Percentiles rank a stretch among this genome's conserved stretches.
Conservation (phyloP, 2,888 invertebrate species). For the Odontocolon sp. region DNA sequence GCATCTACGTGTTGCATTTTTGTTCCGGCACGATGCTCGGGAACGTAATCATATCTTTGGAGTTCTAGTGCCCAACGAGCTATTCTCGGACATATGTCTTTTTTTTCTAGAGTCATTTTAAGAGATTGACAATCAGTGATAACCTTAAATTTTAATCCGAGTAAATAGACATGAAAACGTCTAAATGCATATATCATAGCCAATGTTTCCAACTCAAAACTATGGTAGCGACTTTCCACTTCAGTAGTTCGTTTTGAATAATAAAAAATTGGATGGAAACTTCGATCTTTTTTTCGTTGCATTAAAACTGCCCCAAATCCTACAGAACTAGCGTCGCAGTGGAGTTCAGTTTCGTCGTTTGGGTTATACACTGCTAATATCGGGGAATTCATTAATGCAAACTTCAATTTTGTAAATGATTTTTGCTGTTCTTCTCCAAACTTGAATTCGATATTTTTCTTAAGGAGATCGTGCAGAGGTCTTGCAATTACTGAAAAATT, state of each 20-base stretch:
- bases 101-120: slow-evolving; percentile 65
- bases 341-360: slow-evolving; percentile 58
- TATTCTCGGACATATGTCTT: slow-evolving; percentile 70
- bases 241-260: slow-evolving; percentile 71
- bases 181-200: slow-evolving; percentile 63
- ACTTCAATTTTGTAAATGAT: slow-evolving; percentile 35
- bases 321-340: slow-evolving; percentile 72
- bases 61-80: slow-evolving; percentile 70
- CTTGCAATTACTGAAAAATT: slow-evolving; percentile 64
- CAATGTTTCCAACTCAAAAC: slow-evolving; percentile 73
- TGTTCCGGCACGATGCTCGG: slow-evolving; percentile 63
- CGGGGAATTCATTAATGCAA: slow-evolving; percentile 37
- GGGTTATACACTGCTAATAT: slow-evolving; percentile 52
- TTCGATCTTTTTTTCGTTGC: slow-evolving; percentile 67
- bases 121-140: slow-evolving; percentile 70
- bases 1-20: slow-evolving; percentile 70
- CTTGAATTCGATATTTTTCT: slow-evolving; percentile 38
- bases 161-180: slow-evolving; percentile 67
- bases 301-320: slow-evolving; percentile 73
- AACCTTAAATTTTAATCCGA: slow-evolving; percentile 64
- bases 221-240: slow-evolving; percentile 70
- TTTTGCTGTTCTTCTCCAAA: slow-evolving; percentile 41
- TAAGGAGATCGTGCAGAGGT: slow-evolving; percentile 67
- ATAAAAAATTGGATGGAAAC: slow-evolving; percentile 71
- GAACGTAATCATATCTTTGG: slow-evolving; percentile 63